A percentile compares a stretch with the other conserved stretches of the same genome.
These are phyloP conservation scores for Cetoscarus ocellatus DNA, from an alignment of 2,797 vertebrate genomes.

Conservation along the genomic window DNA sequence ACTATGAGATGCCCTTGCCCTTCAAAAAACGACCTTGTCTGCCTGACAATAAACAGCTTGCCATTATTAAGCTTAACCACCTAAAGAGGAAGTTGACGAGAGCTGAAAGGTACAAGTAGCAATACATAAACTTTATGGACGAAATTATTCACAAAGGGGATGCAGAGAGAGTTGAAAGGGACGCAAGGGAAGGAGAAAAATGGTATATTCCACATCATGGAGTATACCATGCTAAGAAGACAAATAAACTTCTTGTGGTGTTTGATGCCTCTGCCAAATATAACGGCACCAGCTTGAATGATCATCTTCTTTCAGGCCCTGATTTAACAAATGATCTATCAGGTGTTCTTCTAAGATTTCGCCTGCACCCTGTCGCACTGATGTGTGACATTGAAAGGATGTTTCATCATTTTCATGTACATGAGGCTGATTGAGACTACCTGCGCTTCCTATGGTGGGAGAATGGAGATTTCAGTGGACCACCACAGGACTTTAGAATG, in stretches of 20 bases:
- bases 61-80: background rate
- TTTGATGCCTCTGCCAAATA: background rate
- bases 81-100: background rate
- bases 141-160: conserved; percentile 28
- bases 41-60: background rate
- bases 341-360: conserved; percentile 9
- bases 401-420: too few relatives aligned
- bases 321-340: conserved; percentile 2
- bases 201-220: conserved; percentile 32
- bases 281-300: conserved; percentile 1
- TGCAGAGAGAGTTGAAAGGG: conserved; percentile 2
- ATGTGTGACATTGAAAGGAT: too few relatives aligned
- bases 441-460: too few relatives aligned
- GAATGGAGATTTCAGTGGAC: too few relatives aligned
- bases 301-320: conserved; percentile 12
- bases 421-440: too few relatives aligned
- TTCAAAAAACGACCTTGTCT: background rate
- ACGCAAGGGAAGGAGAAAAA: conserved; percentile 20
- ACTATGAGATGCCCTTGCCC: too few relatives aligned
- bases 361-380: too few relatives aligned
- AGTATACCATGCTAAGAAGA: conserved; percentile 5
- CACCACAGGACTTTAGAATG: background rate
- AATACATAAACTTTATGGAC: background rate
- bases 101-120: conserved; percentile 5
- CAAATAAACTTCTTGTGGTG: background rate